Evolutionary conservation across 2,113 vertebrate species (phyloP).

Genomic region (Psittacula cyanocephala): DNA sequence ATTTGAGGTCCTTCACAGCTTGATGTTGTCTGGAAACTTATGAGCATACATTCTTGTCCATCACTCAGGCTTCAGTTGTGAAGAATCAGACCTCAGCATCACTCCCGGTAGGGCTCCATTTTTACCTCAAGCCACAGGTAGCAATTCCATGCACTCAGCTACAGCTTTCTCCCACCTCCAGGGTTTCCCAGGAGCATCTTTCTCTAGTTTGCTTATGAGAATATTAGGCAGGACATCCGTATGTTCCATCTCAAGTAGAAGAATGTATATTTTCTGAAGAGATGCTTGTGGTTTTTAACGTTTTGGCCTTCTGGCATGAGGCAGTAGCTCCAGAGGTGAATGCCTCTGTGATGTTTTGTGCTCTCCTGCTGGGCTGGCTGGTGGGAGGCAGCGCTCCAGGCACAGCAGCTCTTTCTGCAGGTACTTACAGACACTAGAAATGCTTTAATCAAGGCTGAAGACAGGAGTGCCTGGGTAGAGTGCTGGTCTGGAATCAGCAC

Average conservation of each 20-base stretch:
- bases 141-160: neutral
- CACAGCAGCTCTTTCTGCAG: neutral
- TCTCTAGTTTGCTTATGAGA: neutral
- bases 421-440: neutral
- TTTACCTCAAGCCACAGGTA: neutral
- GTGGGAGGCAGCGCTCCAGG: neutral
- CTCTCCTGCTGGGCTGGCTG: neutral
- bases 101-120: fast-evolving
- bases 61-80: neutral
- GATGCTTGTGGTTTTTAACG: neutral
- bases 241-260: neutral
- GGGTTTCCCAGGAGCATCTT: neutral
- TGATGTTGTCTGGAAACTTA: neutral
- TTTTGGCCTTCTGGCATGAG: neutral
- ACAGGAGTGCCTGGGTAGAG: neutral
- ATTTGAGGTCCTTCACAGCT: neutral
- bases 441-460: neutral
- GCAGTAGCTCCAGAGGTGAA: neutral
- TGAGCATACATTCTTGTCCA: neutral
- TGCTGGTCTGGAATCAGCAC: fast-evolving
- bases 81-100: neutral
- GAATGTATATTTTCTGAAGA: neutral
- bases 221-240: neutral
- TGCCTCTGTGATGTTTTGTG: neutral
- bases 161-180: neutral